A percentile compares a stretch with the other conserved stretches of the same genome.
These are phyloP conservation scores for Arnoldichthys spilopterus DNA, from an alignment of 2,797 vertebrate genomes.

Conservation along the genomic window DNA sequence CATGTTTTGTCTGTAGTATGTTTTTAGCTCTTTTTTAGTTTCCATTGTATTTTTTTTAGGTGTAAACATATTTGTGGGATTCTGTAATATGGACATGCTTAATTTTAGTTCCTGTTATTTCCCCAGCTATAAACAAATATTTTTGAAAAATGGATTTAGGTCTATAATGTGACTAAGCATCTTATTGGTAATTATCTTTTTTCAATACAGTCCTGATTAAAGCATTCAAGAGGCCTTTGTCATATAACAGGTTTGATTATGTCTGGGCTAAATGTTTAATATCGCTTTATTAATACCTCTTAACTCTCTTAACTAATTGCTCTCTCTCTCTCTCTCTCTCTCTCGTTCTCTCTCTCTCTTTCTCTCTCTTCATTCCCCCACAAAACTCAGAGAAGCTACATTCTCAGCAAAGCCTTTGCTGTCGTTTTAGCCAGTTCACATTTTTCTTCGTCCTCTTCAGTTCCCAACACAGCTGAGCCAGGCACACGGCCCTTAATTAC, in stretches of 20 bases:
- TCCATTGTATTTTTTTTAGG: too few relatives aligned
- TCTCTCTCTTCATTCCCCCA: background rate
- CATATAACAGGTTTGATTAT: background rate
- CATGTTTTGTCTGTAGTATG: too few relatives aligned
- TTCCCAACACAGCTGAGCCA: constrained; percentile 15
- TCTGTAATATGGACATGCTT: too few relatives aligned
- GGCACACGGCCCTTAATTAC: constrained; percentile 17
- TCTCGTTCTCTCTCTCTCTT: background rate
- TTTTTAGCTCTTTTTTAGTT: too few relatives aligned
- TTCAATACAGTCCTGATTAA: background rate
- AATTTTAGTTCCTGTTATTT: too few relatives aligned
- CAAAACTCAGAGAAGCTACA: background rate
- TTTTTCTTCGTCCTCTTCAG: constrained; percentile 20
- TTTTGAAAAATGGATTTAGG: too few relatives aligned
- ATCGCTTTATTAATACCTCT: background rate
- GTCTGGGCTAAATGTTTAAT: background rate
- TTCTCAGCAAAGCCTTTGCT: background rate
- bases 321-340: background rate
- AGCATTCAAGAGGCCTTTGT: background rate
- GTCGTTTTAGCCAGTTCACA: constrained; percentile 2
- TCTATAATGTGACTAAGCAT: too few relatives aligned
- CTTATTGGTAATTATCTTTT: too few relatives aligned
- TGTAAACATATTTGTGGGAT: too few relatives aligned
- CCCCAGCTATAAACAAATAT: too few relatives aligned
- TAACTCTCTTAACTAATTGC: too few relatives aligned